Percentiles rank a stretch among this genome's conserved stretches.
Conservation (phyloP, 1,140 invertebrate genomes). For the Melanaphis sacchari region DNA sequence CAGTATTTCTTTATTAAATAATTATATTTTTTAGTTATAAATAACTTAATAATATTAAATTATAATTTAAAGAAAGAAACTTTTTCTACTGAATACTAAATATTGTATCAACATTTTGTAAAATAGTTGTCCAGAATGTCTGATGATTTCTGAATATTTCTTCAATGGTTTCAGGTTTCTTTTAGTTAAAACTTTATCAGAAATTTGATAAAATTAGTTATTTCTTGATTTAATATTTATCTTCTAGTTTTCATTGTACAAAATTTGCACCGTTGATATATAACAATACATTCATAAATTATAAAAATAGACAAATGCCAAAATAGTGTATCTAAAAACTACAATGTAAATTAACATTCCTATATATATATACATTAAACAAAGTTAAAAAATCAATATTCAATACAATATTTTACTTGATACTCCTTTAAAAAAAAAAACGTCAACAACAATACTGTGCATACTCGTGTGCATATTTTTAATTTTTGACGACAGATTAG, state of each 20-base stretch:
- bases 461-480: neutral
- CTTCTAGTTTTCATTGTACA: neutral
- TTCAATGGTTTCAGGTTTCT: neutral
- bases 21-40: neutral
- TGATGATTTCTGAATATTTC: neutral
- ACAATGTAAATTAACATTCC: neutral
- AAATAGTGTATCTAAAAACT: neutral
- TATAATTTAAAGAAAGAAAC: neutral
- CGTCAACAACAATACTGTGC: neutral
- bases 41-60: neutral
- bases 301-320: neutral
- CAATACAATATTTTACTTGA: slow-evolving; percentile 17
- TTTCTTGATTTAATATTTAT: neutral
- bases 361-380: neutral
- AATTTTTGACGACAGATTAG: neutral
- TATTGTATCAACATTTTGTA: neutral
- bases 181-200: neutral
- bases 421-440: neutral
- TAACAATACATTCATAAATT: neutral
- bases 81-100: neutral
- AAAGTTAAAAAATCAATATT: neutral
- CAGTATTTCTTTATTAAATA: neutral
- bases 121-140: neutral
- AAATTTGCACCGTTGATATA: neutral
- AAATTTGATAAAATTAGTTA: neutral